Base-by-base conservation (phyloP, 1,140 invertebrate genomes). In the Tetramorium alpestre region DNA sequence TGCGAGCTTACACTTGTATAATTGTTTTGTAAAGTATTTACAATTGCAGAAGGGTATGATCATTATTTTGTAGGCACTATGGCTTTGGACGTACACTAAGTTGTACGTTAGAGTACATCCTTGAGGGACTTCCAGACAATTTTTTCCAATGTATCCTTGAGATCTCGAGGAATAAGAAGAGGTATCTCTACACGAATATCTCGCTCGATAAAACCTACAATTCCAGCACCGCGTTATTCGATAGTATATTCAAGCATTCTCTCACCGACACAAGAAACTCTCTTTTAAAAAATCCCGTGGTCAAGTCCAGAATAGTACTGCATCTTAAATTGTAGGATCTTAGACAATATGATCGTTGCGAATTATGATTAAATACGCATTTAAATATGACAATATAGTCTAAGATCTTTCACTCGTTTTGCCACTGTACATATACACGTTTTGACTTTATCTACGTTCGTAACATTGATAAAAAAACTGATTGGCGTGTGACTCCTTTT, bases 81-180 rank as follows among this genome's bases (percentile, higher is more conserved):
- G 95, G 95, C 95, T 95, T 95, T 93, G 94, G 94, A 95, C 94
- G 93, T 95, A 95, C 94, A 93, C 94, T 94, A 95, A 95, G 92
- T 93, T 95, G 94, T 94, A 93, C 92, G 92, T 94, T 94, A 94
- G 94, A 88, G 94, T 95, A 95, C 94, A 95, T 95, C 94, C 94
- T 94, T 92, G 94, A 94, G 93, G 93, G 93, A 92, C 92, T 94
- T 94, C 82, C 88, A 87, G 89, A 89, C 58, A 65, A 87, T 82
- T 86, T 70, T 41, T 22, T 22, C 33, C 87, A 87, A 56, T 89
- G 62, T 60, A 73, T 38, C 18, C 85, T 85, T 76, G 80, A 81
- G 49, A 44, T 86, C 70, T 80, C 60, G 49, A 90, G 87, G 87
- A 88, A 90, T 80, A 78, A 87, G 72, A 85, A 49, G 75, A 70